Percentiles rank a stretch among this genome's conserved stretches.
Evolutionary conservation across 2,888 invertebrate species (phyloP).

Genomic region (Toxonevra muliebris): DNA sequence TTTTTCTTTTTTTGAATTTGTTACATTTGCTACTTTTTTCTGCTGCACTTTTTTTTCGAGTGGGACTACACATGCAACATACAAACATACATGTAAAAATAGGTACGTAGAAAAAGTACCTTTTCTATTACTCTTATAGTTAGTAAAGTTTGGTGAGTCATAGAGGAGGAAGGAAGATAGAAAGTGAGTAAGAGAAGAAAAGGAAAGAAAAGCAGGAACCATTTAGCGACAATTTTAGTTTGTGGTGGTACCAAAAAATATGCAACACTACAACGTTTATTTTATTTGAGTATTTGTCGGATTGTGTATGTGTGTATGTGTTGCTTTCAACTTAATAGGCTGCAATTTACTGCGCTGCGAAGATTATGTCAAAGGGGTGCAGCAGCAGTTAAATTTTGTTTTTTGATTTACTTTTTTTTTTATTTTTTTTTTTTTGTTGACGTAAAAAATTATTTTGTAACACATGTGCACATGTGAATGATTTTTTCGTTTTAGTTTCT

Average conservation of each 20-base stretch:
- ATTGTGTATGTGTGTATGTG: not conserved
- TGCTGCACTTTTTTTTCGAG: too few relatives aligned
- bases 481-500: too few relatives aligned
- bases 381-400: too few relatives aligned
- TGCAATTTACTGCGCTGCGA: slow-evolving; percentile 19
- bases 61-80: too few relatives aligned
- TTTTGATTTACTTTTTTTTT: not conserved
- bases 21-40: not conserved
- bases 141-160: not conserved
- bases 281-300: not conserved
- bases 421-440: slow-evolving; percentile 15
- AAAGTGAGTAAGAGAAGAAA: not conserved
- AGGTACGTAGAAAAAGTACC: too few relatives aligned
- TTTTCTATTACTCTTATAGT: not conserved
- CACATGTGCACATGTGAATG: slow-evolving; percentile 9
- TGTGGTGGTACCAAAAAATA: not conserved
- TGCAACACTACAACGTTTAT: slow-evolving; percentile 18
- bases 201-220: slow-evolving; percentile 36
- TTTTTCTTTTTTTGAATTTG: slow-evolving; percentile 4
- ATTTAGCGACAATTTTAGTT: slow-evolving; percentile 38
- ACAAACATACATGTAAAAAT: too few relatives aligned
- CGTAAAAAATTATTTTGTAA: slow-evolving; percentile 28
- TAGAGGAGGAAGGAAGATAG: slow-evolving; percentile 11
- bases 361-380: not conserved
- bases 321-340: slow-evolving; percentile 23